phyloP scores from a whole-genome alignment of 2,888 invertebrate species.

The Ametastegia equiseti region DNA sequence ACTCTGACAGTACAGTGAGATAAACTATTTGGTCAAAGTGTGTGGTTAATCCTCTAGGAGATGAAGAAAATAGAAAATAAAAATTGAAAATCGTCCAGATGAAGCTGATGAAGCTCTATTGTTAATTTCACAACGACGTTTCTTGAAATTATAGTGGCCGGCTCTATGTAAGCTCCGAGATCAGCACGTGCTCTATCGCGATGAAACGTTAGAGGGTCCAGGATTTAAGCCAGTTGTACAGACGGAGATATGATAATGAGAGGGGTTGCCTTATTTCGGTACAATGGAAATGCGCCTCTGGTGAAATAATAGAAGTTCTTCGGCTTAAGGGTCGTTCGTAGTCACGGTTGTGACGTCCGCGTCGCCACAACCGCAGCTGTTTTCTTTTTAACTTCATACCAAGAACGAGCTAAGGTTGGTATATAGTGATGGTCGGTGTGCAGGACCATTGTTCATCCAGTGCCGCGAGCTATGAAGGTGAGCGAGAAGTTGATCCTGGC shows the following conservation, averaged over 20 bases:
- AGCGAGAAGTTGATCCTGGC: neutral
- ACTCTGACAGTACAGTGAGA: neutral
- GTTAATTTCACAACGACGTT: neutral
- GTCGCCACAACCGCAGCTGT: neutral
- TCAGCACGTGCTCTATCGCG: constrained; percentile 38
- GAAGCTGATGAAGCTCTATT: constrained; percentile 4
- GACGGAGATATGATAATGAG: constrained; percentile 47
- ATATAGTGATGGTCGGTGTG: neutral
- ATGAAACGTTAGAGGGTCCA: constrained; percentile 22
- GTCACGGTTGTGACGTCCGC: neutral
- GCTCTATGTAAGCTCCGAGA: neutral
- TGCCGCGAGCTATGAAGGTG: neutral
- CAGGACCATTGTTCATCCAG: neutral
- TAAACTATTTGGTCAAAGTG: neutral
- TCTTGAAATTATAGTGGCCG: neutral
- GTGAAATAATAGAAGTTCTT: constrained; percentile 36
- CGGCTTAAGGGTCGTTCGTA: constrained; percentile 8
- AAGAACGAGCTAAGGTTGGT: neutral
- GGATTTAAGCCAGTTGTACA: constrained; percentile 30
- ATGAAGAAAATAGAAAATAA: neutral
- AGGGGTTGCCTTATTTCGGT: constrained; percentile 34
- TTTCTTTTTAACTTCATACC: neutral
- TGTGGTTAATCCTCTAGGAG: neutral
- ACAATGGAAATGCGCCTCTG: constrained; percentile 22
- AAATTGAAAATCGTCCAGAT: neutral